Evolutionary conservation across 2,797 vertebrate genomes (phyloP), one percentile per base, ranked within the genome.

Genomic region (Malacoraja senta): DNA sequence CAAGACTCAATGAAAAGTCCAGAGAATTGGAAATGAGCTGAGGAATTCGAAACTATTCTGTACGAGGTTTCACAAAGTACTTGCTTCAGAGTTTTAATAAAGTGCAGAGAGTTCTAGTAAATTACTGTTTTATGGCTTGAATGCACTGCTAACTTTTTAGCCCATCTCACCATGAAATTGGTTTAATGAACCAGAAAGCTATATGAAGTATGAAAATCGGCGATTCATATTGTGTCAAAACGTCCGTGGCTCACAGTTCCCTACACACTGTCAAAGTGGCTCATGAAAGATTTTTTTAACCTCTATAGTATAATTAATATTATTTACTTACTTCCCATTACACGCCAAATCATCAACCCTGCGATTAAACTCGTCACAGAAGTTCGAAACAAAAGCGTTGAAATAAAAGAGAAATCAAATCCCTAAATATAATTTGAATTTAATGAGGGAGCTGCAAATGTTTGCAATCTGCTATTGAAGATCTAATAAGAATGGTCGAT

Each of bases 131-230:
- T 95, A 2, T 96, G 96, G 96, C 97, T 96, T 97, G 97, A 97
- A 97, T 97, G 97, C 97, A 95, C 98, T 96, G 97, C 98, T 98
- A 98, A 98, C 97, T 98, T 98, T 98, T 92, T 98, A 98, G 98
- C 97, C 98, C 98, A 99, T 98, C 98, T 98, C 98, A 96, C 98
- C 98, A 97, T 99, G 98, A 99, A 99, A 99, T 99, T 99, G 98
- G 98, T 99, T 99, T 99, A 99, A 99, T 99, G 99, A 99, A 99
- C 98, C 98, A 98, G 98, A 99, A 99, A 99, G 98, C 98, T 99
- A 99, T 98, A 99, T 98, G 98, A 98, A 97, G 98, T 97, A 98
- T 98, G 98, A 98, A 98, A 97, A 98, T 97, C 97, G 98, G 97
- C 98, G 99, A 98, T 76, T 98, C 97, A 98, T 97, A 97, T 97